phyloP scores from a whole-genome alignment of 2,113 vertebrate species.

The Setophaga petechia region DNA sequence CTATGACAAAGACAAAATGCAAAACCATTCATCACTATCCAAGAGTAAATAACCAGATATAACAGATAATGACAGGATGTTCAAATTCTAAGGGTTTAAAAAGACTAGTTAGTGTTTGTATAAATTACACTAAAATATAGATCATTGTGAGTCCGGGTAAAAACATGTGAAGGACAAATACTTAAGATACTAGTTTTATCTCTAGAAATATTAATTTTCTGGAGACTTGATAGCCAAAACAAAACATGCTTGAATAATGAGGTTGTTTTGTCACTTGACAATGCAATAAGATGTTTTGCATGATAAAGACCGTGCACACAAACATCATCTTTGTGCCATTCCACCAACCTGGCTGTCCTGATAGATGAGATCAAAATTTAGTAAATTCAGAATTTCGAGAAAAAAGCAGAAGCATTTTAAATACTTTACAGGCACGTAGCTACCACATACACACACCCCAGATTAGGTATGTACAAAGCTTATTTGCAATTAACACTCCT shows the following conservation, averaged over 20 bases:
- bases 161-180: neutral
- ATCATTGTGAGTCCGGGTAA: neutral
- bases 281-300: neutral
- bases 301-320: neutral
- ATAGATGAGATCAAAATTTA: neutral
- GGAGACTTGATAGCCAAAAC: neutral
- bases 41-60: neutral
- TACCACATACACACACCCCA: accelerated
- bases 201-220: neutral
- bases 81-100: neutral
- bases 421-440: neutral
- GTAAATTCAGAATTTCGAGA: neutral
- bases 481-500: neutral
- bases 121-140: neutral
- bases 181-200: neutral
- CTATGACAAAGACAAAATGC: neutral
- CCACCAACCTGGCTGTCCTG: neutral
- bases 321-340: neutral
- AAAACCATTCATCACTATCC: neutral
- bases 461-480: neutral
- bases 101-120: neutral
- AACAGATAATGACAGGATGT: neutral
- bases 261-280: neutral
- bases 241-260: neutral
- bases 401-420: neutral